Conservation (phyloP, 2,888 invertebrate species). For the Dynastes tityus region DNA sequence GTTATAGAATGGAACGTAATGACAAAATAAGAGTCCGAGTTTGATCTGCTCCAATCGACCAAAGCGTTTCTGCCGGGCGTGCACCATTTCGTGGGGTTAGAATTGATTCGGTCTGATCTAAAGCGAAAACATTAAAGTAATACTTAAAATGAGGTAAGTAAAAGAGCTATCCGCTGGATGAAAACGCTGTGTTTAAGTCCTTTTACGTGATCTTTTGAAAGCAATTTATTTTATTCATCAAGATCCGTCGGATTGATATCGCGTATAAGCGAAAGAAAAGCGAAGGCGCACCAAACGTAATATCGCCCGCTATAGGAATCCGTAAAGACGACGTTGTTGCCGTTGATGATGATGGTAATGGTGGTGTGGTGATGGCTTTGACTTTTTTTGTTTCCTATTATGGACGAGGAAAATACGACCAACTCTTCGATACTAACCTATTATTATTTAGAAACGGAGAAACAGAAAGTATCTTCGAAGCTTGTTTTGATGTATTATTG, state of each 20-base stretch:
- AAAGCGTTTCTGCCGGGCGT: constrained; percentile 24
- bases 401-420: not conserved
- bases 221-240: constrained; percentile 68
- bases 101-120: constrained; percentile 51
- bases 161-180: constrained; percentile 66
- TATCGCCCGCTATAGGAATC: not conserved
- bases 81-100: not conserved
- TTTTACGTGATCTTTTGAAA: constrained; percentile 71
- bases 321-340: not conserved
- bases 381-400: constrained; percentile 12
- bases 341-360: not conserved
- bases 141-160: constrained; percentile 71
- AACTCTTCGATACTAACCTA: constrained; percentile 1
- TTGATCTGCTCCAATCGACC: constrained; percentile 65
- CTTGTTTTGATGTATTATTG: constrained; percentile 19
- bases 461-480: too few relatives aligned
- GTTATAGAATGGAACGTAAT: constrained; percentile 69
- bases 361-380: not conserved
- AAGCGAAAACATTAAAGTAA: constrained; percentile 69
- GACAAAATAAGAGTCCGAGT: constrained; percentile 70
- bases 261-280: constrained; percentile 7
- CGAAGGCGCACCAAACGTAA: not conserved
- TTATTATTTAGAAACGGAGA: constrained; percentile 14
- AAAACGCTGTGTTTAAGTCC: constrained; percentile 69
- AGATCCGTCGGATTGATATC: constrained; percentile 29